Evolutionary conservation across 2,888 invertebrate species (phyloP), one percentile per base, ranked within the genome.

Genomic region (Ophonus ardosiacus): DNA sequence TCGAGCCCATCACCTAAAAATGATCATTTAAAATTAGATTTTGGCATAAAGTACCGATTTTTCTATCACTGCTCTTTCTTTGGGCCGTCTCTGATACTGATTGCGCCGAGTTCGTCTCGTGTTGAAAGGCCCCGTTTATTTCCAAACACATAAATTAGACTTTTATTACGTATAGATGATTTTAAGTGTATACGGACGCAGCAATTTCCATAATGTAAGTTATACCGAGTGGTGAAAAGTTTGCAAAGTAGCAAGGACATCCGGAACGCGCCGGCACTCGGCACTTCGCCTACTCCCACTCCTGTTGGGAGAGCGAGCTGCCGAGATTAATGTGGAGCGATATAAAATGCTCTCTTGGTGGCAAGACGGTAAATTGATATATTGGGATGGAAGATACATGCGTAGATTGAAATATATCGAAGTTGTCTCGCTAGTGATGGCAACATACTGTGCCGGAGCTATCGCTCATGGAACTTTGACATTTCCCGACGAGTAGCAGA

Each of bases 341-440:
- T 84, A 84, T 88, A 89, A 89, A 89, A 88, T 88, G 87, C 65
- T 84, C 83, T 83, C 18, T 76, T 43, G 40, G 74, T 87, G 88
- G 88, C 88, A 89, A 74, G 90, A 90, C 89, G 89, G 90, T 89
- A 90, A 90, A 90, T 90, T 90, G 90, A 90, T 90, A 90, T 90
- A 90, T 90, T 89, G 89, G 89, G 88, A 90, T 88, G 88, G 78
- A 84, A 84, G 84, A 83, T 86, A 87, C 86, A 87, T 86, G 87
- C 88, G 87, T 90, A 90, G 90, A 90, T 90, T 90, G 90, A 90
- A 90, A 90, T 90, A 90, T 90, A 90, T 90, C 87, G 84, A 84
- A 84, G 51, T 78, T 84, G 84, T 76, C 65, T 82, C 80, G 59
- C 7, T n/a, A 24, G 15, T 78, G 84, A 84, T 78, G 83, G 74